Evolutionary conservation across 2,888 invertebrate genomes (phyloP), one percentile per base, ranked within the genome.

Genomic region (Carterocephalus palaemon): DNA sequence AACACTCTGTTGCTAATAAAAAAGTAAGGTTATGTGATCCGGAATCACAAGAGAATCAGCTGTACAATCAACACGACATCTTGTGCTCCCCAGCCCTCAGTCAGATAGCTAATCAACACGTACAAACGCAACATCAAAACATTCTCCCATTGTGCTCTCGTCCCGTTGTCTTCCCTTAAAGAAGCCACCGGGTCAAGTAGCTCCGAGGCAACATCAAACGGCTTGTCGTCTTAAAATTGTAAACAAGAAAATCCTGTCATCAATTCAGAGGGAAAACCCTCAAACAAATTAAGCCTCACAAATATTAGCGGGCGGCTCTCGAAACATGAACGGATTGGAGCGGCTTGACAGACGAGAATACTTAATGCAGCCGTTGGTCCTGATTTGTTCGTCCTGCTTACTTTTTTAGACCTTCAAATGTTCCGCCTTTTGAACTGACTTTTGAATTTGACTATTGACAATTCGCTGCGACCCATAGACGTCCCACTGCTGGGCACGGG

Each of bases 201-300:
- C 22, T 23, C 15, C 23, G 10, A 7, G 22, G 20, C 17, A 45
- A 29, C 45, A 24, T 45, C 23, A 29, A 32, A 38, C 31, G 22
- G 17, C 20, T 42, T 26, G 38, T 46, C 37, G 36, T 39, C 38
- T 46, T 36, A 28, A 39, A 48, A 43, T 38, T 33, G 57, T 57
- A 57, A 62, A 64, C 62, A 64, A 60, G 57, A 51, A 49, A 57
- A 62, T 59, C 54, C 60, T 38, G 39, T 52, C 64, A 65, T 64
- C 63, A 62, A 64, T 67, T 59, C 53, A 47, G 52, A 47, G 50
- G 48, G 49, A 56, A n/a, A 50, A 46, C 53, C 54, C 45, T 45
- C 64, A 64, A 72, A 73, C 67, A 73, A 73, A 74, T 75, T 68
- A 69, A 69, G 62, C 64, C 48, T 50, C 57, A 60, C 64, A 74